Evolutionary conservation across 2,113 vertebrate genomes (phyloP), one percentile per base, ranked within the genome.

Genomic region (Suncus etruscus): DNA sequence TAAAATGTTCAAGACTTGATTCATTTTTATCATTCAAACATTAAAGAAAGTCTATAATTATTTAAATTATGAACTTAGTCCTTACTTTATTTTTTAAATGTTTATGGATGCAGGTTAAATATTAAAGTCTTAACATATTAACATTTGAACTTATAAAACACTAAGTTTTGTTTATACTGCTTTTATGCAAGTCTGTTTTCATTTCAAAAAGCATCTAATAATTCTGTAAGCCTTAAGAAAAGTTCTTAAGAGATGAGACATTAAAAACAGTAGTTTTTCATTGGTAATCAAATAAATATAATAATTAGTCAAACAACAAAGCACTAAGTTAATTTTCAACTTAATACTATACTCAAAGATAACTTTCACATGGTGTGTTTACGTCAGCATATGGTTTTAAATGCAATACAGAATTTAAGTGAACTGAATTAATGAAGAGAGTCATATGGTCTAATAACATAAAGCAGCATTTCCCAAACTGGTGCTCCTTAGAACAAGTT

Each of bases 281-380:
- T 15, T 91, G 39, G 29, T 86, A 92, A 68, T 8, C 89, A 73
- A 96, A 89, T 84, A 95, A 95, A 78, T 87, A 77, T 20, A 93
- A 83, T 74, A 79, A 91, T 92, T 92, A 70, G 24, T 82, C 51
- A 79, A 92, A 91, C 77, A 95, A 91, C 75, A 87, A 94, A 96
- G 74, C 11, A 61, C 29, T 78, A 91, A 85, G 51, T 58, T 29
- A 25, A 92, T 73, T 94, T 92, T 88, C 87, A 78, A 83, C 73
- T 94, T 16, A 78, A 32, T 82, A 76, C 29, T 90, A 89, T 47
- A 92, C 47, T 12, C 92, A 47, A 47, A 87, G 90, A 94, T 93
- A 94, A 91, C 78, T 96, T 95, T 93, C 90, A 92, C 78, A 95
- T 96, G 93, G 76, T 91, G 89, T 85, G 84, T 94, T 95, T 95